These are phyloP conservation scores for Vanessa cardui DNA, from an alignment of 2,888 invertebrate genomes.

Conservation along the genomic window DNA sequence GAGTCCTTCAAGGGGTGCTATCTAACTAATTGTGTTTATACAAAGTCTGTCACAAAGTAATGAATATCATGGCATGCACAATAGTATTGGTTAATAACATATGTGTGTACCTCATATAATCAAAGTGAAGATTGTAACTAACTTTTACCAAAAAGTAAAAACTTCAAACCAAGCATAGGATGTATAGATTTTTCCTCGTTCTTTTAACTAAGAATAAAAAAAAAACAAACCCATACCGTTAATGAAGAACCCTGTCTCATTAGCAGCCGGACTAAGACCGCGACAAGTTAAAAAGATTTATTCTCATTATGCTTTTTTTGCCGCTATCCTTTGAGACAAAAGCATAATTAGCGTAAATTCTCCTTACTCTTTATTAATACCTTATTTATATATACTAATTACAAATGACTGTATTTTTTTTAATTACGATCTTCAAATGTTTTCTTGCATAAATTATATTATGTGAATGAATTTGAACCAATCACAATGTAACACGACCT, in stretches of 20 bases:
- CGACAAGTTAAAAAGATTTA: slow-evolving; percentile 31
- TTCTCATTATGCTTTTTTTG: slow-evolving; percentile 31
- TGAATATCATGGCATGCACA: no score
- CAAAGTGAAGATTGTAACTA: no score
- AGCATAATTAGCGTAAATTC: slow-evolving; percentile 31
- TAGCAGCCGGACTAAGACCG: slow-evolving; percentile 24
- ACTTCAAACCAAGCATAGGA: not conserved
- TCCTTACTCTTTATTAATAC: slow-evolving; percentile 11
- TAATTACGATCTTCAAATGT: no score
- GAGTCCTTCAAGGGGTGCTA: no score
- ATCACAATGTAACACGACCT: no score
- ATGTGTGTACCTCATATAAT: no score
- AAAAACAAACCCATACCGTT: not conserved
- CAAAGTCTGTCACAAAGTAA: no score
- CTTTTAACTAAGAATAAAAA: not conserved
- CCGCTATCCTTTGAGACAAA: slow-evolving; percentile 27
- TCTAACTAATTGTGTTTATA: no score
- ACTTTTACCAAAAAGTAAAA: no score
- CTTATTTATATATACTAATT: not conserved
- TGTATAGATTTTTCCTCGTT: not conserved
- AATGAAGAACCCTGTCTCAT: slow-evolving; percentile 15
- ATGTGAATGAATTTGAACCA: no score
- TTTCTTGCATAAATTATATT: no score
- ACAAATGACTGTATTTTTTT: not conserved
- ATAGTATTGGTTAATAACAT: no score